These are phyloP conservation scores for Yoshiicerus persimilis DNA, from an alignment of 1,140 invertebrate species.

Conservation along the genomic window DNA sequence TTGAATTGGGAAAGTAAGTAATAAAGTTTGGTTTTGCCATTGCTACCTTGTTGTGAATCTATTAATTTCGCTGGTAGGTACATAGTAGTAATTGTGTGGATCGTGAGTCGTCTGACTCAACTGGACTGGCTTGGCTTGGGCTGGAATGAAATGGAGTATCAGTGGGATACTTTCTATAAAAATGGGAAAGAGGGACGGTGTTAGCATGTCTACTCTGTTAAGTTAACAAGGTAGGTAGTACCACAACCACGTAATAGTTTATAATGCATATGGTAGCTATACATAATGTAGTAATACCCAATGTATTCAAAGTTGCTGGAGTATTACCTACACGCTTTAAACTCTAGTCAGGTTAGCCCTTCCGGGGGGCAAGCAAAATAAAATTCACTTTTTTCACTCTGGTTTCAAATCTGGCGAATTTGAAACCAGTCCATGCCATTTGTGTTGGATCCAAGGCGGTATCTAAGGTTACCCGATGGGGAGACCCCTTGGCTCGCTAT, in stretches of 20 bases:
- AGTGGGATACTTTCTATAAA: not conserved
- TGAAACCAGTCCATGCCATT: too few species aligned
- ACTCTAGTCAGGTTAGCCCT: too few species aligned
- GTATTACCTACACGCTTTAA: too few species aligned
- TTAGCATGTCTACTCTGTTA: not conserved
- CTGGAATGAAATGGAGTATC: not conserved
- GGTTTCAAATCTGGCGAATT: too few species aligned
- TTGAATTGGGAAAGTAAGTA: not conserved
- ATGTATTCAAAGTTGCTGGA: too few species aligned
- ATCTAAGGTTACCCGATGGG: too few species aligned
- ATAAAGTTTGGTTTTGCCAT: not conserved
- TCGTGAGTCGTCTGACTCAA: not conserved
- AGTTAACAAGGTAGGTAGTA: not conserved
- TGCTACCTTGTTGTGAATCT: not conserved
- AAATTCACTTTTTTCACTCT: too few species aligned
- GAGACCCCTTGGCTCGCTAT: too few species aligned
- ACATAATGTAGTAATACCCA: too few species aligned
- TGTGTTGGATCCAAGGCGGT: too few species aligned
- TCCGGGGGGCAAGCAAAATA: too few species aligned
- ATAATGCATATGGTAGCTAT: not conserved
- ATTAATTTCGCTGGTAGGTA: not conserved
- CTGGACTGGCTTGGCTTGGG: not conserved
- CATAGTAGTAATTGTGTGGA: not conserved
- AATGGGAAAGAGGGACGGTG: not conserved
- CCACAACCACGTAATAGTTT: not conserved